Evolutionary conservation across 2,888 invertebrate species (phyloP), one percentile per base, ranked within the genome.

Genomic region (Eupithecia tripunctaria): DNA sequence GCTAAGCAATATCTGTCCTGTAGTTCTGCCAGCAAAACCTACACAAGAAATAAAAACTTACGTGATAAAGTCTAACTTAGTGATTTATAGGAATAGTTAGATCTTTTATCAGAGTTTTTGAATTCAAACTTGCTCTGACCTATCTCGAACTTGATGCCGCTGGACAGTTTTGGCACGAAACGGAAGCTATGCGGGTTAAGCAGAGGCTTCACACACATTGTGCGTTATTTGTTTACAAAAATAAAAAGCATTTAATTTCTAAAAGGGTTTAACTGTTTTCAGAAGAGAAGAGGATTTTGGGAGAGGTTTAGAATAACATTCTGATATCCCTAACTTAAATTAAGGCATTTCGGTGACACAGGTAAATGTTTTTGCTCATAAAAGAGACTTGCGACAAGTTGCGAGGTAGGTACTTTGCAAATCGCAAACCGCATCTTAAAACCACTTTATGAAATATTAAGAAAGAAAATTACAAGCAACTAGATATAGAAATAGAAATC

Each of bases 81-180:
- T 65, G 59, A 65, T 68, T 59, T 67, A 64, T 73, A 59, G 5
- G 64, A 67, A 62, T 63, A 66, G 62, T 62, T 67, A 38, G 63
- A 51, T 59, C 51, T 47, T 43, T 38, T 66, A 68, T 69, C 72
- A 67, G 70, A 78, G 72, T 77, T 77, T 78, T 80, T 75, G 76
- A 78, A 76, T 71, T 68, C 70, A 72, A 76, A 76, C 38, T 78
- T 72, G 25, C 68, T 51, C n/a, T 78, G 70, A 78, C 71, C 69
- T 75, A 69, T 75, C 78, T 72, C 73, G 74, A 60, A 73, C 72
- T 62, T 82, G 79, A 81, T 80, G 78, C 67, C 73, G 63, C 41
- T 63, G 59, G 77, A 75, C 76, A 71, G 75, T 78, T 82, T 82
- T 83, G 83, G 85, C 85, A 82, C 80, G 80, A 78, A 81, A 76